Base-by-base conservation (phyloP, 2,797 vertebrate species). In the Syncerus caffer region DNA sequence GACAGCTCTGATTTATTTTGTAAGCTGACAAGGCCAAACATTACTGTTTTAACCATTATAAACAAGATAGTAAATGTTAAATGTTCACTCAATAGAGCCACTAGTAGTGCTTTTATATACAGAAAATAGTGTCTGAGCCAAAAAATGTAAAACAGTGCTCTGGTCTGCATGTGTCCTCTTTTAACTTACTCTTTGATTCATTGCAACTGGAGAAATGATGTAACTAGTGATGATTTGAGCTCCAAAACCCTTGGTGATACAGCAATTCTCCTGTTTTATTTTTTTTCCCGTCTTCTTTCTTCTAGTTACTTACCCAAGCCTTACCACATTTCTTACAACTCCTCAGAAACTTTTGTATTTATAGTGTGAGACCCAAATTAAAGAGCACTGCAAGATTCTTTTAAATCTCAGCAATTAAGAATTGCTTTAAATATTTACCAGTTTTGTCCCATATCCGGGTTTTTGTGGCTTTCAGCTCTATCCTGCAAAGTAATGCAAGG, bases 1-100 rank as follows among this genome's bases (percentile, higher is more conserved):
- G 92, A 96, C 98, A 94, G 42, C 27, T 86, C 2, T 85, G 98
- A 97, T 98, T 98, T 98, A 98, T 98, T 98, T 96, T 96, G 34
- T 95, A 96, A 98, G 60, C 62, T 80, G 98, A 92, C 86, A 45
- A 95, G 78, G 62, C 97, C 15, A 90, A 79, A 97, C 87, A 57
- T 97, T 96, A 60, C 89, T 97, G 51, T 5, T 93, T 92, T 95
- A 98, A 92, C 82, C 87, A 93, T 96, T 98, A 47, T 97, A 97
- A 98, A 98, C 96, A 97, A 97, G 97, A 96, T 98, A 98, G 97
- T 97, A 97, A 97, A 98, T 96, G 97, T 78, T 97, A 95, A 90
- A 60, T 91, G 97, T 98, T 97, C 89, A 97, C 93, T 89, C 96
- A 93, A 76, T 97, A 95, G 64, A 79, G 71, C 60, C 93, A 97